Conservation (phyloP, 1,140 invertebrate genomes). For the Drosophila pectinifera region DNA sequence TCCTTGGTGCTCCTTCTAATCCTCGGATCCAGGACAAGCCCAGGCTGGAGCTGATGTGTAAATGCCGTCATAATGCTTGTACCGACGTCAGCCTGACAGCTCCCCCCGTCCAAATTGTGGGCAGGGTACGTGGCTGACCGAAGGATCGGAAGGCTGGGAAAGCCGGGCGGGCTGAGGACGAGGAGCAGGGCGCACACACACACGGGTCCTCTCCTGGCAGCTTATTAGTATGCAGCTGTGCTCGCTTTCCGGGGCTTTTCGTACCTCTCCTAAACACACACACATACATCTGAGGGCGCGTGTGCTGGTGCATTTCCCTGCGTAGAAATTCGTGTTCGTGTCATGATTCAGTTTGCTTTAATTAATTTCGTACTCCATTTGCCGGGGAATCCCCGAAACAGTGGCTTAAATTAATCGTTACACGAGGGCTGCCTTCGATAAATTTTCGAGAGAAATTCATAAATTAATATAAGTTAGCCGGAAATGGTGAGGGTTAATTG, state of each 20-base stretch:
- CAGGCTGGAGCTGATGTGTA: slow-evolving; percentile 58
- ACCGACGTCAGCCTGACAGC: slow-evolving; percentile 74
- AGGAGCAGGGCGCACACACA: neutral
- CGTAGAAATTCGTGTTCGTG: slow-evolving; percentile 58
- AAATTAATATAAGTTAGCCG: neutral
- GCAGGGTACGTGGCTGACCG: slow-evolving; percentile 49
- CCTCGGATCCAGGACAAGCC: slow-evolving; percentile 40
- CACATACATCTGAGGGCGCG: neutral
- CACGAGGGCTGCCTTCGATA: slow-evolving; percentile 7
- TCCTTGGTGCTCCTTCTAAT: slow-evolving; percentile 48
- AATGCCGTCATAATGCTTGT: slow-evolving; percentile 79
- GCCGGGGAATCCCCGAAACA: slow-evolving; percentile 17
- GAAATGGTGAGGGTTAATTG: neutral
- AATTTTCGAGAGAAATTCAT: slow-evolving; percentile 11
- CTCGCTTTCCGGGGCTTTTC: slow-evolving; percentile 19
- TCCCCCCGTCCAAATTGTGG: slow-evolving; percentile 10
- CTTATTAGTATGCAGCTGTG: slow-evolving; percentile 63
- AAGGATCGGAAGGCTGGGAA: slow-evolving; percentile 8
- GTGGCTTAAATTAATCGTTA: slow-evolving; percentile 48
- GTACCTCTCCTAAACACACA: slow-evolving; percentile 1
- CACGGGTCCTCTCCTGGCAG: slow-evolving; percentile 14
- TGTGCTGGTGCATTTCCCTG: slow-evolving; percentile 14
- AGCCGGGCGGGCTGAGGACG: neutral
- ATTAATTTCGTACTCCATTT: slow-evolving; percentile 62
- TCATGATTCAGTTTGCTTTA: slow-evolving; percentile 70